These are phyloP conservation scores for Urocitellus parryii DNA, from an alignment of 2,113 vertebrate genomes.

Conservation along the genomic window DNA sequence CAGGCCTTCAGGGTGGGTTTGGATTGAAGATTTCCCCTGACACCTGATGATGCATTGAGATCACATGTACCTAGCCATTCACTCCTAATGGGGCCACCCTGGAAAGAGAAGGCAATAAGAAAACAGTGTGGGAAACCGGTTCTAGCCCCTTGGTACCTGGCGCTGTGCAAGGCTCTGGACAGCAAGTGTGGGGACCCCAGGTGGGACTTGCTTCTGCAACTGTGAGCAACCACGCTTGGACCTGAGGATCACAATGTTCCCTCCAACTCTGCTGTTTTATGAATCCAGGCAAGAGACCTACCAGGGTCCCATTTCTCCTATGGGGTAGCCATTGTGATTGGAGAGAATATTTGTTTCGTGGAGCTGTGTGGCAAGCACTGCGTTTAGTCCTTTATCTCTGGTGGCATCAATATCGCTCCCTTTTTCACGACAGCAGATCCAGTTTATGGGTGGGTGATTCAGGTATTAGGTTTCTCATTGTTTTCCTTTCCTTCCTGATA, in stretches of 20 bases:
- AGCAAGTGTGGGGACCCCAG: too few species aligned
- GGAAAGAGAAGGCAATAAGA: not conserved
- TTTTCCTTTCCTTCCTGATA: slow-evolving; percentile 22
- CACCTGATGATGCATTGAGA: not conserved
- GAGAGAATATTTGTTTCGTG: not conserved
- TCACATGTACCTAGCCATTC: not conserved
- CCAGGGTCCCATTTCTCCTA: not conserved
- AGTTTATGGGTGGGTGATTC: not conserved
- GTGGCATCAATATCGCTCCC: not conserved
- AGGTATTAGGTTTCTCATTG: not conserved
- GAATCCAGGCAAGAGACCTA: not conserved
- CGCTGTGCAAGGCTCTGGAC: too few species aligned
- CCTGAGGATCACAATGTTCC: accelerated
- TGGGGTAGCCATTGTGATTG: too few species aligned
- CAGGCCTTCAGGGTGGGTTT: not conserved
- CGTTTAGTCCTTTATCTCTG: not conserved
- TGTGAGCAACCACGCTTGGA: not conserved
- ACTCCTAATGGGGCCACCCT: not conserved
- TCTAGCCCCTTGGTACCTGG: not conserved
- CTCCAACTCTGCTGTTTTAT: not conserved
- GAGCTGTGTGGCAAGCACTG: not conserved
- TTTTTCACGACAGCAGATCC: not conserved
- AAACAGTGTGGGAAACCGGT: not conserved
- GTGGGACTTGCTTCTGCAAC: not conserved
- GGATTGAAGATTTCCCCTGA: not conserved